Base-by-base conservation (phyloP, 2,888 invertebrate genomes). In the Lysandra coridon region DNA sequence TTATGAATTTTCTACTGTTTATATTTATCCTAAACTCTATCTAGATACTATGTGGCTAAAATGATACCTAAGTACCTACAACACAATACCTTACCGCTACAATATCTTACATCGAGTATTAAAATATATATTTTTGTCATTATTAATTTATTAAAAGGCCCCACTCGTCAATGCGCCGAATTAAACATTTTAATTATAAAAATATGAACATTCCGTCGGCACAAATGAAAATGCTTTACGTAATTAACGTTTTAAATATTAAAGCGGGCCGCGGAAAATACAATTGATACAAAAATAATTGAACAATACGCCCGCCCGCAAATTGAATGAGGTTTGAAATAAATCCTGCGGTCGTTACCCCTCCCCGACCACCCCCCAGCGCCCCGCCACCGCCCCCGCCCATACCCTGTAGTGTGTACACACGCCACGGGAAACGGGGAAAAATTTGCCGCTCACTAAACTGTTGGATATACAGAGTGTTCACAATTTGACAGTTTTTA, bases 251-350 rank as follows among this genome's bases (percentile, higher is more conserved):
- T 82, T 83, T 81, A 82, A 80, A 82, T 83, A 81, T 82, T 83
- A 84, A 86, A 87, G 85, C 86, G 88, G 86, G 84, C 83, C 89
- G 87, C 86, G 84, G 84, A 85, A 85, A 88, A 87, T 86, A 84
- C 84, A 85, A 86, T 85, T 85, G 85, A 87, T 88, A 90, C 87
- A 89, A 89, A 91, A 92, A 92, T 89, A 89, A 90, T 91, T 88
- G 87, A 88, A 91, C 92, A 92, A 92, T 92, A 92, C 90, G 90
- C 90, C 90, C 89, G 88, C 92, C 92, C 92, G 87, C 91, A 93
- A 93, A 93, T 92, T 93, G 92, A 92, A 93, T 93, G 89, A 92
- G 88, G 89, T 90, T 92, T 88, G 89, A 91, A 90, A 93, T 93
- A 93, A 93, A 93, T 93, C 91, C 91, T 87, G 90, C 89, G 90